These are phyloP conservation scores for Drosophila merina DNA, from an alignment of 2,888 invertebrate genomes.

Conservation along the genomic window DNA sequence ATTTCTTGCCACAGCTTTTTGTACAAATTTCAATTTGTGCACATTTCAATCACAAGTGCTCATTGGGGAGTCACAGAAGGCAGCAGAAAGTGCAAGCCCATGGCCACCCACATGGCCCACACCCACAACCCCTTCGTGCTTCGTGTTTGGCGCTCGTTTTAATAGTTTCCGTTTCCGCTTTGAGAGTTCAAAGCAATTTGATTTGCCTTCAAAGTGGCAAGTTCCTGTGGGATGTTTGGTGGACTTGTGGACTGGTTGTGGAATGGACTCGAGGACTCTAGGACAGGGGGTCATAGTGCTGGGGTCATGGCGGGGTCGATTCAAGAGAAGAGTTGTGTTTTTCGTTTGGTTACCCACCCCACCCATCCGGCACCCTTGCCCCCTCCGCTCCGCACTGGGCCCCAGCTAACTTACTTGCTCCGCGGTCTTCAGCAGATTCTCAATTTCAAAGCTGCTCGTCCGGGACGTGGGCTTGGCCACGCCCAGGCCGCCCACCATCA, in stretches of 20 bases:
- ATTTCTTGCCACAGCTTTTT: slow-evolving; percentile 30
- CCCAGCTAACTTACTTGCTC: slow-evolving; percentile 84
- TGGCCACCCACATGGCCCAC: slow-evolving; percentile 1
- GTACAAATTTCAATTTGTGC: slow-evolving; percentile 76
- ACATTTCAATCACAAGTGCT: slow-evolving; percentile 77
- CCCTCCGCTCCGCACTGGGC: background rate
- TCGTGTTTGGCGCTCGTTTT: slow-evolving; percentile 77
- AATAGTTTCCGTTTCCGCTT: slow-evolving; percentile 80
- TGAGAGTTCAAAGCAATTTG: slow-evolving; percentile 76
- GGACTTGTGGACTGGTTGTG: slow-evolving; percentile 6
- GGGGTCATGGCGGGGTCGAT: slow-evolving; percentile 19
- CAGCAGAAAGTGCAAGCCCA: slow-evolving; percentile 2
- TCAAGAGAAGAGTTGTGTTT: slow-evolving; percentile 49
- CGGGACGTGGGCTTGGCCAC: slow-evolving; percentile 89
- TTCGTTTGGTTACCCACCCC: slow-evolving; percentile 57
- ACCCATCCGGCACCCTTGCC: background rate
- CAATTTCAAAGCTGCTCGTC: slow-evolving; percentile 97
- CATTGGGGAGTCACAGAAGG: slow-evolving; percentile 40
- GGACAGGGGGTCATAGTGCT: background rate
- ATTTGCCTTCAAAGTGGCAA: slow-evolving; percentile 74
- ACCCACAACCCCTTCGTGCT: slow-evolving; percentile 31
- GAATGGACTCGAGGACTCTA: background rate
- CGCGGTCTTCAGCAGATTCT: slow-evolving; percentile 92
- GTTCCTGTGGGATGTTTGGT: slow-evolving; percentile 55
- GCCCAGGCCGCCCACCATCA: slow-evolving; percentile 50